Evolutionary conservation across 1,140 invertebrate genomes (phyloP).

Genomic region (Drosophila murphyi): DNA sequence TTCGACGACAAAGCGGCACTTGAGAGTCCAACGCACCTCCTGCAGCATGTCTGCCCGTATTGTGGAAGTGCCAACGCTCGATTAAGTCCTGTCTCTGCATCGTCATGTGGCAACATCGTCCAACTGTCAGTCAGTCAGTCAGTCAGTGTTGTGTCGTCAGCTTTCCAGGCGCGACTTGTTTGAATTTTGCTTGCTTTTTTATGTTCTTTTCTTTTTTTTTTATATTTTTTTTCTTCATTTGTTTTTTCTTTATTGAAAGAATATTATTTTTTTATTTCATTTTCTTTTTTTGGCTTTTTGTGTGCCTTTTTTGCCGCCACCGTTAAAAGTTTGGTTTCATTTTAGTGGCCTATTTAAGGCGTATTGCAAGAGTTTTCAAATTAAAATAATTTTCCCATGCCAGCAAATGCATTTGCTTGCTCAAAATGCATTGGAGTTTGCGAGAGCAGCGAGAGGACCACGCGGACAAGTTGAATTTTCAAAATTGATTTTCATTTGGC

Average conservation of each 20-base stretch:
- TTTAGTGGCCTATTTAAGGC: neutral
- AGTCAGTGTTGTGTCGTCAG: slow-evolving; percentile 6
- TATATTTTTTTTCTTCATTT: neutral
- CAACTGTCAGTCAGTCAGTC: neutral
- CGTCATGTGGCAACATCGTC: slow-evolving; percentile 16
- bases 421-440: slow-evolving; percentile 6
- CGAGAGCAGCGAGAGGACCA: neutral
- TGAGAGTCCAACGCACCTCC: slow-evolving; percentile 6
- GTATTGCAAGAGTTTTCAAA: slow-evolving; percentile 6
- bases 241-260: neutral
- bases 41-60: slow-evolving; percentile 12
- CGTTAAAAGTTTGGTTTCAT: slow-evolving; percentile 21
- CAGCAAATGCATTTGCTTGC: slow-evolving; percentile 52
- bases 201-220: slow-evolving; percentile 16
- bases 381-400: neutral
- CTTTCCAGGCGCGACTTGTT: neutral
- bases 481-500: neutral
- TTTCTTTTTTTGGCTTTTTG: neutral
- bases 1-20: neutral
- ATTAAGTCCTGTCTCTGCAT: neutral
- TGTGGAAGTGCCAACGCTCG: slow-evolving; percentile 4
- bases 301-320: neutral
- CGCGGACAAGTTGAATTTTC: neutral
- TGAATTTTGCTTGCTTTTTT: slow-evolving; percentile 4
- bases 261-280: neutral